Base-by-base conservation (phyloP, 2,113 vertebrate genomes). In the Ochotona curzoniae region DNA sequence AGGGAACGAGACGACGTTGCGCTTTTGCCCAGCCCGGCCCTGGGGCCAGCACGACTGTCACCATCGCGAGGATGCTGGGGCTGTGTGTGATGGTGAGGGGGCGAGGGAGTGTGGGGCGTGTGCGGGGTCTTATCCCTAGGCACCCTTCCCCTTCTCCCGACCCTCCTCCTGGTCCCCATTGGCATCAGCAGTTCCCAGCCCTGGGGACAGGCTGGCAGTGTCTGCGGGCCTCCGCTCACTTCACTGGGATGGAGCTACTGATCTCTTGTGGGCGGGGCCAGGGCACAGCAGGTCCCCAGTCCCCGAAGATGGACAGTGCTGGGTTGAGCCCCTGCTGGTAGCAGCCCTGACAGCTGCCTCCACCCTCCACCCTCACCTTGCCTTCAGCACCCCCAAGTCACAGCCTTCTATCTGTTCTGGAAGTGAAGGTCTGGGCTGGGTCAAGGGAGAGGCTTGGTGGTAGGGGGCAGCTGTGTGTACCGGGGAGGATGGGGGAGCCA, bases 41-140 rank as follows among this genome's bases (percentile, higher is more conserved):
- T 98, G 97, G 96, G 95, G 97, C 82, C 96, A 94, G 49, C 97
- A 97, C 0, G 97, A 98, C 93, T 98, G 98, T 38, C 97, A 98
- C 54, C 98, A 98, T 61, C 95, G 96, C 0, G 98, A 98, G 75
- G 98, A 98, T 0, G 98, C 98, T 0, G 95, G 97, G 4, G 97
- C 96, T 0, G 96, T 98, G 74, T 98, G 98, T 87, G 97, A 97
- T 0, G 97, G 98, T 98, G 84, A 91, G 95, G 49, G 15, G 5
- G 10, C 13, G 2, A 7, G 11, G n/a, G 4, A 26, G 57, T 6
- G 1, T 14, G 0, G 2, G 67, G 21, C 7, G 21, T 13, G 2
- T 18, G 51, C 11, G 9, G 25, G 18, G 7, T 2, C 26, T 18
- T 4, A 7, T 38, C 51, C 74, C 28, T 8, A 1, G 2, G 6